Evolutionary conservation across 2,888 invertebrate genomes (phyloP).

Genomic region (Synergus laeviventris): DNA sequence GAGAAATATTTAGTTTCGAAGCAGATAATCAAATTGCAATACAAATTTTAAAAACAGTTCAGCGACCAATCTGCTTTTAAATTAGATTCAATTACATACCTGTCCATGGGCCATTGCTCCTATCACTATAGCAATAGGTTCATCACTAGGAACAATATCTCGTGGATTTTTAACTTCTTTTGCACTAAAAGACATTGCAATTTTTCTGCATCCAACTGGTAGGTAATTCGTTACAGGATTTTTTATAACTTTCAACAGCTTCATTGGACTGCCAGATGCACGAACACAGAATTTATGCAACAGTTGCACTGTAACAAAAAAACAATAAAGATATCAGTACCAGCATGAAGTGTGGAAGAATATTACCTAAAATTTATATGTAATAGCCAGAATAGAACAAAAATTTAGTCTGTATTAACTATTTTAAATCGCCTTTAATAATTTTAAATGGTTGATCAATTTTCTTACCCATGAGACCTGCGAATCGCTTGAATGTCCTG

Average conservation of each 20-base stretch:
- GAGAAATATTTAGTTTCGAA: neutral
- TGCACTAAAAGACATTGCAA: conserved; percentile 93
- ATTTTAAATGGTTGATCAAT: conserved; percentile 16
- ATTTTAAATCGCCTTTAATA: neutral
- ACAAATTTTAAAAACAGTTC: neutral
- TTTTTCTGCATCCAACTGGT: conserved; percentile 94
- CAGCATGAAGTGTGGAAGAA: conserved; percentile 1
- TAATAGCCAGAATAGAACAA: neutral
- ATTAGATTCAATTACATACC: conserved; percentile 79
- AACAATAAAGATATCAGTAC: conserved; percentile 12
- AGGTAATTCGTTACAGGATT: conserved; percentile 96
- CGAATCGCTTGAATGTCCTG: conserved; percentile 96
- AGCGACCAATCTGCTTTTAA: neutral
- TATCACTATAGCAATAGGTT: conserved; percentile 93
- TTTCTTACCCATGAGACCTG: conserved; percentile 92
- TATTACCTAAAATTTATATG: conserved; percentile 8
- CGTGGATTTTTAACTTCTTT: conserved; percentile 83
- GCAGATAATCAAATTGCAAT: neutral
- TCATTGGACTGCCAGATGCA: conserved; percentile 92
- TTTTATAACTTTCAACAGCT: conserved; percentile 95
- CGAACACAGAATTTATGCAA: conserved; percentile 95
- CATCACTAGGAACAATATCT: conserved; percentile 87
- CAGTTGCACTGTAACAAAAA: conserved; percentile 87
- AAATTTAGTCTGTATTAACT: neutral
- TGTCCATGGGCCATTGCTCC: conserved; percentile 99